Percentiles rank a stretch among this genome's conserved stretches.
These are phyloP conservation scores for Heterodera carotae DNA, from an alignment of 1,140 invertebrate genomes.

Conservation along the genomic window DNA sequence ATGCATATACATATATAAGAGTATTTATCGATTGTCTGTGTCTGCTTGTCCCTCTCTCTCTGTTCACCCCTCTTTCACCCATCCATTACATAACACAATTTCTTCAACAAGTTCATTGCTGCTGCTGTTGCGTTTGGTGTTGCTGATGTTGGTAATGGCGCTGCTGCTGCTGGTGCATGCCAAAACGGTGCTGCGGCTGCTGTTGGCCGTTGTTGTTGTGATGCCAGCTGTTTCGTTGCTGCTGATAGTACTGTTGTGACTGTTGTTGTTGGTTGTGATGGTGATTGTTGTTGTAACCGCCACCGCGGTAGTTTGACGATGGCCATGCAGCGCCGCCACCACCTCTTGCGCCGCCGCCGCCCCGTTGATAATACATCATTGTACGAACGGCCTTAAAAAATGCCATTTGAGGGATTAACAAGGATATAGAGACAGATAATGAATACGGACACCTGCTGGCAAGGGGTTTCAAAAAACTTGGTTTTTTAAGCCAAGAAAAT, in stretches of 20 bases:
- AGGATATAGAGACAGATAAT: too few relatives aligned
- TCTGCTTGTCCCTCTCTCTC: background rate
- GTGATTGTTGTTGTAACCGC: background rate
- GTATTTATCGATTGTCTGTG: too few relatives aligned
- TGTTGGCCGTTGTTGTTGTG: too few relatives aligned
- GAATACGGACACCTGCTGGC: too few relatives aligned
- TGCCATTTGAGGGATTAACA: too few relatives aligned
- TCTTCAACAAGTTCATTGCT: background rate
- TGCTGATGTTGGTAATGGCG: background rate
- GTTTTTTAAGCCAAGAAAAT: background rate
- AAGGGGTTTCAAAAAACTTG: too few relatives aligned
- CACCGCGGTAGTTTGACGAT: background rate
- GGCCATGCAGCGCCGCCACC: too few relatives aligned
- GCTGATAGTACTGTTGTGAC: background rate
- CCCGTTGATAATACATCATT: background rate
- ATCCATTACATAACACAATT: background rate
- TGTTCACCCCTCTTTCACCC: background rate
- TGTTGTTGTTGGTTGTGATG: background rate
- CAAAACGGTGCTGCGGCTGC: background rate
- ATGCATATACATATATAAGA: too few relatives aligned
- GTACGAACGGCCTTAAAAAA: constrained; percentile 10
- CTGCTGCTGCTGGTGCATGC: background rate
- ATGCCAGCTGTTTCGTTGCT: background rate
- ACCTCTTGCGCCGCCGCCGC: background rate
- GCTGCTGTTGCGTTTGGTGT: too few relatives aligned